Evolutionary conservation across 2,888 invertebrate species (phyloP), one percentile per base, ranked within the genome.

Genomic region (Coecobrya sp.): DNA sequence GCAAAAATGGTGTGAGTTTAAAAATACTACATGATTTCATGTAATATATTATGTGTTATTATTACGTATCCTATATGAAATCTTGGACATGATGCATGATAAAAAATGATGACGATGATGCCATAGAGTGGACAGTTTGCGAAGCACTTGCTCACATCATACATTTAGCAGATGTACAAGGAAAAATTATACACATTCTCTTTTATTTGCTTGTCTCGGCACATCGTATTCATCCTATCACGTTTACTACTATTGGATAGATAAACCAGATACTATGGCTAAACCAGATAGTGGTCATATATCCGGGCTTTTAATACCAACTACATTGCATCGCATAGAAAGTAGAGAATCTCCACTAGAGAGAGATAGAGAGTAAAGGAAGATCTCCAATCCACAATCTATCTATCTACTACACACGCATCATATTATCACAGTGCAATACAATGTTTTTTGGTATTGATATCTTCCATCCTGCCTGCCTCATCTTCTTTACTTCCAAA

Each of bases 31-130:
- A 36, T 36, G n/a, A n/a, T 36, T 36, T 36, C 7, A 36, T 36
- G 7, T 36, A 36, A 36, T 36, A 36, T n/a, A n/a, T n/a, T n/a
- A n/a, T n/a, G n/a, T n/a, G n/a, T n/a, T n/a, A 36, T 36, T 36
- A 4, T 36, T 7, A 4, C 7, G 36, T 7, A 36, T 36, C 36
- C 36, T 4, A 36, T 7, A 36, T n/a, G n/a, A n/a, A 36, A 36
- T 4, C 36, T 36, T 36, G 36, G 36, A 36, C 36, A 36, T 4
- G 36, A 36, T 13, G 11, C 25, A 42, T 8, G 2, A 10, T 19
- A 65, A 13, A 65, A 65, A 65, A 65, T 25, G 11, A 65, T 27
- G 65, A 65, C 25, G 65, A 65, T 25, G 27, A 65, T 65, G 65
- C 65, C 65, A 65, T 65, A 65, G 22, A 27, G 65, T 65, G 65